Evolutionary conservation across 2,797 vertebrate genomes (phyloP).

Genomic region (Merluccius polli): DNA sequence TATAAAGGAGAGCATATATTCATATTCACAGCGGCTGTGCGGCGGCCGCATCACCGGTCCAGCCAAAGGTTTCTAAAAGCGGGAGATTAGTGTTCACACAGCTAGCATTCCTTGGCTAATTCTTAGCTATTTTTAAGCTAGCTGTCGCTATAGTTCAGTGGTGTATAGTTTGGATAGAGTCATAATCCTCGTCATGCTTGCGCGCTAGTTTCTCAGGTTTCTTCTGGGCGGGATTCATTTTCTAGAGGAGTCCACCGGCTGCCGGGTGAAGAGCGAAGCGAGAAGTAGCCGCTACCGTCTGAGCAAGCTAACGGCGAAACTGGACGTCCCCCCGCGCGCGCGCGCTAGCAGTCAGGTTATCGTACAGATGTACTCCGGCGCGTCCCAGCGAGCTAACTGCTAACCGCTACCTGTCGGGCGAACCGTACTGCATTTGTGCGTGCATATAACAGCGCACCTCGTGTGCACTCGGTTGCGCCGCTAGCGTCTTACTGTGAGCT

Average conservation of each 20-base stretch:
- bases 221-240: neutral
- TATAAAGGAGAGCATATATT: neutral
- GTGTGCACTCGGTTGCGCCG: neutral
- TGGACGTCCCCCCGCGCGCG: no score
- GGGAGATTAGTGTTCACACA: neutral
- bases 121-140: neutral
- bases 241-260: neutral
- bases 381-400: no score
- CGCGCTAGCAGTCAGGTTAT: no score
- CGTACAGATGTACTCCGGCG: no score
- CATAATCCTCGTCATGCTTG: neutral
- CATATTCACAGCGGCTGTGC: constrained; percentile 5
- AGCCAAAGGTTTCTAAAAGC: neutral
- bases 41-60: neutral
- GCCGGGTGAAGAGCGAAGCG: neutral
- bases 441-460: neutral
- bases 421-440: no score
- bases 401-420: no score
- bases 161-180: neutral
- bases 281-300: neutral
- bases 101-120: neutral
- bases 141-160: neutral
- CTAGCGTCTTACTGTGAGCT: neutral
- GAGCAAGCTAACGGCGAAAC: neutral
- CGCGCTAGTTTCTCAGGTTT: neutral